Evolutionary conservation across 2,888 invertebrate genomes (phyloP).

Genomic region (Nomada fucata): DNA sequence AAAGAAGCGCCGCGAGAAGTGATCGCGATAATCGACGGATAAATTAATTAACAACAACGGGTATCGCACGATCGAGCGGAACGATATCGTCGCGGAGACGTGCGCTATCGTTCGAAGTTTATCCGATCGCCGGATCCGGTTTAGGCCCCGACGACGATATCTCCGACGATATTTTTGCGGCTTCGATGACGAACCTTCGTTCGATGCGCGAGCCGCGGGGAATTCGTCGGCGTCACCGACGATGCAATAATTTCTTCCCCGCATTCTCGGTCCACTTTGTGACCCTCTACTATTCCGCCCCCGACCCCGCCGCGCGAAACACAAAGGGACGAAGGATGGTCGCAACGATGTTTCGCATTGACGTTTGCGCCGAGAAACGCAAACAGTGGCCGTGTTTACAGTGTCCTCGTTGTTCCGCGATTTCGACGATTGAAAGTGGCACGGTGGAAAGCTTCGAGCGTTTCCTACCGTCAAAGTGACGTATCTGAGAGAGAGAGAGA

Average conservation of each 20-base stretch:
- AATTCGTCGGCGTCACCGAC: not conserved
- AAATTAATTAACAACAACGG: constrained; percentile 13
- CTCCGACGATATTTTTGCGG: not conserved
- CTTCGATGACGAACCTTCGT: no score
- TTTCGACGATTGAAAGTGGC: not conserved
- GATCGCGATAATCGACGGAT: not conserved
- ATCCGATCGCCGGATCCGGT: constrained; percentile 8
- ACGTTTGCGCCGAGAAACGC: constrained; percentile 9
- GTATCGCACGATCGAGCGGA: not conserved
- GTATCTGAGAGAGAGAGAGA: not conserved
- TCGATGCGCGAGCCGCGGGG: not conserved
- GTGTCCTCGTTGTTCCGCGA: constrained; percentile 7
- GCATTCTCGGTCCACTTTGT: no score
- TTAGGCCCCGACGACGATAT: constrained; percentile 25
- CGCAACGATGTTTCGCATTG: not conserved
- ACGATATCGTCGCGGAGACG: not conserved
- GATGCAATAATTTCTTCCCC: no score
- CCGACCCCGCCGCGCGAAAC: no score
- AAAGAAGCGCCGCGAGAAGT: no score
- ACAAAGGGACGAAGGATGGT: not conserved
- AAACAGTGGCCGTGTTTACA: constrained; percentile 22
- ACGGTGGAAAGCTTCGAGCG: not conserved
- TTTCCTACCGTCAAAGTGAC: not conserved
- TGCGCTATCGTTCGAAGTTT: constrained; percentile 5
- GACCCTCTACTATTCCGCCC: not conserved